Base-by-base conservation (phyloP, 2,888 invertebrate genomes). In the Pantelozetes paolii region DNA sequence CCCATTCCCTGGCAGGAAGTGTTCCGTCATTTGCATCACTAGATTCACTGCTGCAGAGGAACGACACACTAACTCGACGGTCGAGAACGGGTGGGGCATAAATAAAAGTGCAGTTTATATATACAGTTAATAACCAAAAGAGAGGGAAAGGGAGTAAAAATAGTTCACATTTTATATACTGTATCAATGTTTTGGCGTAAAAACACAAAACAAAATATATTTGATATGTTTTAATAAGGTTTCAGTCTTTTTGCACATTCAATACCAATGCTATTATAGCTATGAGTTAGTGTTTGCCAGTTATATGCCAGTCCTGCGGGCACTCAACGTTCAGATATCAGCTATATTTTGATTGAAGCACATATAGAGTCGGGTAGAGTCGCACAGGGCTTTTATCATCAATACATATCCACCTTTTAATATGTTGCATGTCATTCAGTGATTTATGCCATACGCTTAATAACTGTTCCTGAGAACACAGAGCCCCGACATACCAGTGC, bases 401-500 rank as follows among this genome's bases (percentile, higher is more conserved):
- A 62, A 32, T 30, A 62, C 62, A 67, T 40, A 67, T 67, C 67
- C 67, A 67, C 67, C 67, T 67, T 42, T 42, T 67, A 67, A 67
- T 67, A 67, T 42, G 23, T 45, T 67, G 67, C 67, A 67, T 67
- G 67, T 67, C 67, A 40, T 67, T 40, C 40, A 23, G 40, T 67
- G 67, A 67, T 67, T 67, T 67, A 67, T 64, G 64, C 64, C 32
- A n/a, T 64, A 36, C 64, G 32, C 64, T 64, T 57, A 64, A 64
- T 67, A 67, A 42, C 67, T 20, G 18, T 67, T 40, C 42, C 15
- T 18, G 23, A n/a, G 20, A 11, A 20, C 50, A 50, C 45, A n/a
- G 13, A 2, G 15, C n/a, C 2, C 23, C 26, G 13, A 57, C 26
- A 30, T 62, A 18, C 32, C 30, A 32, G 59, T 32, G 59, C 59